A percentile compares a stretch with the other conserved stretches of the same genome.
Evolutionary conservation across 2,888 invertebrate species (phyloP).

Genomic region (Graphium colonna): DNA sequence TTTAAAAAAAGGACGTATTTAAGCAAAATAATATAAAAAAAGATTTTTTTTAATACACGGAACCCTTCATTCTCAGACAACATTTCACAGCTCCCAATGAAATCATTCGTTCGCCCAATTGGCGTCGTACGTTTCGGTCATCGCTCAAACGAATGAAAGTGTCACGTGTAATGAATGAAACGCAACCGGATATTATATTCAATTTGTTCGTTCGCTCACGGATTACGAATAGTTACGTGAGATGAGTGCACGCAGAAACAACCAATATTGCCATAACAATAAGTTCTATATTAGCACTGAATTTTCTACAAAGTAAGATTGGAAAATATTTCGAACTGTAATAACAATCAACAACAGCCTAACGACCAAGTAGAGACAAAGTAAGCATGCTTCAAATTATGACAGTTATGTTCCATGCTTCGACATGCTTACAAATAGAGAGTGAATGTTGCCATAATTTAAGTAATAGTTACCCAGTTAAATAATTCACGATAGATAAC

Average conservation of each 20-base stretch:
- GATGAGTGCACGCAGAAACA: not conserved
- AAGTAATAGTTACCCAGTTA: not conserved
- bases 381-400: not conserved
- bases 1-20: no score
- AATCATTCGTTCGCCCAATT: conserved; percentile 27
- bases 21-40: no score
- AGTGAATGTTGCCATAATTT: not conserved
- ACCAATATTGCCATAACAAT: not conserved
- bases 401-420: not conserved
- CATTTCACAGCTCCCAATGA: conserved; percentile 7
- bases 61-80: conserved; percentile 1
- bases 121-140: conserved; percentile 23
- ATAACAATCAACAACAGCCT: not conserved
- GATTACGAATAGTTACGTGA: conserved; percentile 20
- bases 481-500: no score
- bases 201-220: conserved; percentile 17
- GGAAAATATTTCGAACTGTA: not conserved
- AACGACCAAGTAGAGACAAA: not conserved
- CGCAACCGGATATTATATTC: conserved; percentile 40
- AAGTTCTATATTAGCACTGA: not conserved
- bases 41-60: no score
- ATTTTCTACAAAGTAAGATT: not conserved
- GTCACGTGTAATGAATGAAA: conserved; percentile 39
- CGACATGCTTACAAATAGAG: no score
- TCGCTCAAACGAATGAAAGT: conserved; percentile 39